phyloP scores from a whole-genome alignment of 2,797 vertebrate genomes.

The Synaphobranchus kaupii region DNA sequence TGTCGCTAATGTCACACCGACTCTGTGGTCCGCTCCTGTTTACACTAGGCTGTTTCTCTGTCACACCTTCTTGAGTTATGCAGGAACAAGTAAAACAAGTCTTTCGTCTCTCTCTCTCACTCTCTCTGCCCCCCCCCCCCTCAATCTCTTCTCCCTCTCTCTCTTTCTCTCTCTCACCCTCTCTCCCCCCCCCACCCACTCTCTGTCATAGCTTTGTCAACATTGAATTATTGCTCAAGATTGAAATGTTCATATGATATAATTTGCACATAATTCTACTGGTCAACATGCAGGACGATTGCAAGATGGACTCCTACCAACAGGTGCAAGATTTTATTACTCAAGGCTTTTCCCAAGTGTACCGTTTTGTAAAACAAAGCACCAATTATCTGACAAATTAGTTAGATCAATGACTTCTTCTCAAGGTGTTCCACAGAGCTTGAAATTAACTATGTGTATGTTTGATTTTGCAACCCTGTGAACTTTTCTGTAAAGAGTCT shows the following conservation, averaged over 20 bases:
- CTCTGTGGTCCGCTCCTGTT: conserved; percentile 55
- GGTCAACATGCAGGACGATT: neutral
- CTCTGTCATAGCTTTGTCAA: neutral
- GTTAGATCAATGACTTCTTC: neutral
- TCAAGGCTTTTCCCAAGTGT: neutral
- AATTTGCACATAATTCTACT: neutral
- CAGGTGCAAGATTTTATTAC: neutral
- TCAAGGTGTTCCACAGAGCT: neutral
- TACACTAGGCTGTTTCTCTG: conserved; percentile 40
- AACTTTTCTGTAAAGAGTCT: too few relatives aligned
- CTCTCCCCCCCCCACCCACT: conserved; percentile 27
- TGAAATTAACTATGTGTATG: neutral
- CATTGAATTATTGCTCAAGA: neutral
- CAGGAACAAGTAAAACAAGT: conserved; percentile 75
- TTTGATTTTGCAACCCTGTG: neutral
- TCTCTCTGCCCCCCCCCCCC: neutral
- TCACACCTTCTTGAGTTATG: conserved; percentile 65
- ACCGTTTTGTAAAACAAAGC: neutral
- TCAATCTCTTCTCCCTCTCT: neutral
- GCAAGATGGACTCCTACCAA: neutral
- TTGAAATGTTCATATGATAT: neutral
- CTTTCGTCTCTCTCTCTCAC: conserved; percentile 43
- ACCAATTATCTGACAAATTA: conserved; percentile 1
- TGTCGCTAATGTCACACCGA: conserved; percentile 18
- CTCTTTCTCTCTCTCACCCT: conserved; percentile 25